phyloP scores from a whole-genome alignment of 2,888 invertebrate species.

The Drosophila planitibia region DNA sequence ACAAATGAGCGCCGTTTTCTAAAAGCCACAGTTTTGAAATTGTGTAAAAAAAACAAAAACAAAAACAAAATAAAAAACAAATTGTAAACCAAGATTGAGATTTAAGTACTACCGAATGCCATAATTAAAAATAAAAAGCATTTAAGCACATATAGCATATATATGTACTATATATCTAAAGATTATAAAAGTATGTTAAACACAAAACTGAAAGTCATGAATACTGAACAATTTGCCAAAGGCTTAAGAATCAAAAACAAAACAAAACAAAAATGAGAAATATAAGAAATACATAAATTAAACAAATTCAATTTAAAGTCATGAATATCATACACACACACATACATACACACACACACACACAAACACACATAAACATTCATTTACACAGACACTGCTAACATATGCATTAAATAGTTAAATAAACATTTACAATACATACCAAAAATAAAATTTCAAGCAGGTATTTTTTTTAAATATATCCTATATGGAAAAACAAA shows the following conservation, averaged over 20 bases:
- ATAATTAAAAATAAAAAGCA: constrained; percentile 81
- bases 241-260: constrained; percentile 75
- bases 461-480: constrained; percentile 65
- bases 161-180: constrained; percentile 34
- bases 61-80: constrained; percentile 19
- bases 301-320: constrained; percentile 42
- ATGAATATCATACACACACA: constrained; percentile 41
- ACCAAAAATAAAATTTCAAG: constrained; percentile 66
- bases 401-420: constrained; percentile 62
- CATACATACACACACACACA: constrained; percentile 18
- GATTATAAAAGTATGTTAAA: constrained; percentile 61
- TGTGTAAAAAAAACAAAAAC: constrained; percentile 66
- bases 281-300: constrained; percentile 17
- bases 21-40: constrained; percentile 79
- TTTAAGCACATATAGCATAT: constrained; percentile 59
- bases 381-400: constrained; percentile 33
- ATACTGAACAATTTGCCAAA: constrained; percentile 80
- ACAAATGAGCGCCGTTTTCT: constrained; percentile 77
- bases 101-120: constrained; percentile 75
- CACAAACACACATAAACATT: constrained; percentile 16
- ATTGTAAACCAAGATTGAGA: constrained; percentile 57
- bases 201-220: constrained; percentile 70
- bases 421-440: constrained; percentile 68
- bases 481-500: constrained; percentile 24
- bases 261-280: constrained; percentile 30